These are phyloP conservation scores for Adelphocoris suturalis DNA, from an alignment of 2,888 invertebrate genomes.

Conservation along the genomic window DNA sequence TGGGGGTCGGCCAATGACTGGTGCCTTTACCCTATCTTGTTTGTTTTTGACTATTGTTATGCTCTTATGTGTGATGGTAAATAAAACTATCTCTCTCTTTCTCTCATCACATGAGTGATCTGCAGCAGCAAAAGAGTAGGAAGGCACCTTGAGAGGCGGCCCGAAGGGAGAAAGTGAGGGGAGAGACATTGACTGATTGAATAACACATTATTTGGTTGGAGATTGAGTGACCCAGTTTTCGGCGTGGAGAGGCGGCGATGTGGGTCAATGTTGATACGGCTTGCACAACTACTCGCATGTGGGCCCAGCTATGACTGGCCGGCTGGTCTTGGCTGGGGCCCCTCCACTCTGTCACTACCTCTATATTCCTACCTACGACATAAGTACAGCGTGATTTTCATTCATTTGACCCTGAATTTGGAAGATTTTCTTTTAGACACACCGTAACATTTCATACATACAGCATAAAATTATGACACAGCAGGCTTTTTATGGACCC, in stretches of 20 bases:
- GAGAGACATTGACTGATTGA: constrained; percentile 45
- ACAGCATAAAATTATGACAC: too few species aligned
- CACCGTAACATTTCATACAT: too few species aligned
- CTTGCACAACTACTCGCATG: constrained; percentile 57
- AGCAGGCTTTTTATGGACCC: too few species aligned
- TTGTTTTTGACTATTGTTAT: too few species aligned
- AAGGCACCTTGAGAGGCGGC: not conserved
- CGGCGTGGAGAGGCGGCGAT: constrained; percentile 36
- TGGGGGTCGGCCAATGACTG: too few species aligned
- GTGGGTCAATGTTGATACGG: constrained; percentile 61
- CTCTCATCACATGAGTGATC: not conserved
- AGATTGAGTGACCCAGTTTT: constrained; percentile 57
- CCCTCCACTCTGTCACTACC: not conserved
- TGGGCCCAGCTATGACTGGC: constrained; percentile 31
- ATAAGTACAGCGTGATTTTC: too few species aligned
- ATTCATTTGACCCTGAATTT: too few species aligned
- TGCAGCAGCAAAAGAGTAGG: not conserved
- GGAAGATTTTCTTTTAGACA: too few species aligned
- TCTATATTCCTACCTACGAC: too few species aligned
- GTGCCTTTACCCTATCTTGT: too few species aligned
- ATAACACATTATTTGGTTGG: constrained; percentile 42
- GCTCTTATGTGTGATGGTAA: too few species aligned
- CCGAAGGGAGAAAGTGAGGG: constrained; percentile 28
- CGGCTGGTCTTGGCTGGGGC: not conserved
- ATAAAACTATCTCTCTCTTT: too few species aligned